Base-by-base conservation (phyloP, 2,797 vertebrate genomes). In the Tolypeutes matacus region DNA sequence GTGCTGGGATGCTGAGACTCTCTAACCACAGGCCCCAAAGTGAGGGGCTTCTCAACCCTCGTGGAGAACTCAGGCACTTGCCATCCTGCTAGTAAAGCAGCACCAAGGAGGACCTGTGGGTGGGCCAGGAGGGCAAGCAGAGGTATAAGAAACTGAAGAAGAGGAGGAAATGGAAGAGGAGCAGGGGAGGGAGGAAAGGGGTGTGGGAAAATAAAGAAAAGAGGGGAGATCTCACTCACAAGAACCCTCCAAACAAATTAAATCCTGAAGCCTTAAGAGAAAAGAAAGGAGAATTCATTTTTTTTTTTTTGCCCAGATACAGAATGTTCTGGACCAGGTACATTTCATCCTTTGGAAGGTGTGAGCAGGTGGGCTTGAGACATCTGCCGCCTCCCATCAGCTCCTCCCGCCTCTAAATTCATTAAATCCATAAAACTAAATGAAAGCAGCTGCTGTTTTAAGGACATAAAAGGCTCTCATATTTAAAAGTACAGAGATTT, bases 391-490 rank as follows among this genome's bases (percentile, higher is more conserved):
- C 96, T 98, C 95, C 95, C 91, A 86, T 96, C 97, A 89, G 78
- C 96, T 97, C 95, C 98, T 96, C 96, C 98, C 95, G 92, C 96
- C 96, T 98, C 98, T 98, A 98, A 98, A 98, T 97, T 97, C 94
- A 96, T 97, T 98, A 98, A 98, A 98, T 98, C 98, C 97, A 98
- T 98, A 98, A 98, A 98, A 98, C 97, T 98, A 98, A 98, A 98
- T 98, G 98, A 98, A 98, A 98, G 97, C 98, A 98, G 97, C 97
- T 98, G 97, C 97, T 98, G 97, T 98, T 98, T 98, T 98, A 98
- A 97, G 97, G 97, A 98, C 98, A 98, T 98, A 98, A 98, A 98
- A 98, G 97, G 83, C 97, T 97, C 97, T 98, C 97, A 93, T 98
- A 98, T 98, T 98, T 97, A 98, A 98, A 98, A 98, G 96, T 97